phyloP scores from a whole-genome alignment of 2,888 invertebrate genomes.

The Thecophora atra region DNA sequence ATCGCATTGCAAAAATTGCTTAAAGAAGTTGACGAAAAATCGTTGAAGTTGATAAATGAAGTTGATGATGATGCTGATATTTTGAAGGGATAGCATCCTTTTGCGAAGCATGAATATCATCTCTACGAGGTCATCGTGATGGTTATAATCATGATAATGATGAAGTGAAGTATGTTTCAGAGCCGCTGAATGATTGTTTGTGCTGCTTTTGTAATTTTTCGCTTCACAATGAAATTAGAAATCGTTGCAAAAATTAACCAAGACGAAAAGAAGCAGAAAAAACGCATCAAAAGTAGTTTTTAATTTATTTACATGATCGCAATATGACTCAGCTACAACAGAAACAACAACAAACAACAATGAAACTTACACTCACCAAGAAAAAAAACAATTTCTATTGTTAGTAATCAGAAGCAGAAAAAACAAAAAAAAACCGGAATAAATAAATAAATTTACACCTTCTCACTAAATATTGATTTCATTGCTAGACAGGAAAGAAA shows the following conservation, averaged over 20 bases:
- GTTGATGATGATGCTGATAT: no score
- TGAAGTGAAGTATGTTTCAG: no score
- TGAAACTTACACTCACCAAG: background rate
- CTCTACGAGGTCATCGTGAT: no score
- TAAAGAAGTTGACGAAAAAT: no score
- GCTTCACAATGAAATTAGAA: background rate
- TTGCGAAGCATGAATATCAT: no score
- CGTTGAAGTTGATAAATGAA: no score
- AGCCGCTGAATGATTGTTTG: no score
- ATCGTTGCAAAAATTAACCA: background rate
- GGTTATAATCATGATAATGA: no score
- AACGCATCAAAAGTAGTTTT: background rate
- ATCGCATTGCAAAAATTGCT: no score
- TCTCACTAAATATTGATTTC: slow-evolving; percentile 23
- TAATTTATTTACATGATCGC: no score
- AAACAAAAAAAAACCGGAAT: background rate
- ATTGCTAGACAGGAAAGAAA: background rate
- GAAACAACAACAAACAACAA: slow-evolving; percentile 6
- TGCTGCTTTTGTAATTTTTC: background rate
- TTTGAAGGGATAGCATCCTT: no score
- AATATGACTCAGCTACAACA: background rate
- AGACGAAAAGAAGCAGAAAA: background rate
- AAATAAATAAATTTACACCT: slow-evolving; percentile 6
- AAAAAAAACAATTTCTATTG: background rate
- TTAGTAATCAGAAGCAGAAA: background rate